A percentile compares a stretch with the other conserved stretches of the same genome.
These are phyloP conservation scores for Aplochiton taeniatus DNA, from an alignment of 2,797 vertebrate species.

Conservation along the genomic window DNA sequence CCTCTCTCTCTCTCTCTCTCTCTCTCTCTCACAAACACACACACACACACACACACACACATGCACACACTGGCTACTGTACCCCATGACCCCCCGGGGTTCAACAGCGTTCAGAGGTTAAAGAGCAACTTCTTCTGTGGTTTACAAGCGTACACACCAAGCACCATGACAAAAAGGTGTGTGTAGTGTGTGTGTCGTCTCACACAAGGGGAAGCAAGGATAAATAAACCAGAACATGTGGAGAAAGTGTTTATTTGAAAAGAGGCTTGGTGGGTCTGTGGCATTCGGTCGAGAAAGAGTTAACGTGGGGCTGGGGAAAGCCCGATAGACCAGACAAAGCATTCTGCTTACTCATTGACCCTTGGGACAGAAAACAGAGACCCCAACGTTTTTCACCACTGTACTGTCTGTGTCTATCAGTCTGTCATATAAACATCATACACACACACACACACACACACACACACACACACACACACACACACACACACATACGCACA, in stretches of 20 bases:
- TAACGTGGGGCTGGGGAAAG: neutral
- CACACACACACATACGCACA: constrained; percentile 6
- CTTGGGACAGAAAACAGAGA: constrained; percentile 30
- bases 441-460: constrained; percentile 11
- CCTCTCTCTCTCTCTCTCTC: constrained; percentile 11
- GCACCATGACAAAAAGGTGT: constrained; percentile 45
- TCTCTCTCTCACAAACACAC: constrained; percentile 3
- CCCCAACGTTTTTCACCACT: constrained; percentile 29
- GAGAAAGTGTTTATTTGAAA: constrained; percentile 54
- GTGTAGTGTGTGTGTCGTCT: constrained; percentile 10
- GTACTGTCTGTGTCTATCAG: constrained; percentile 25
- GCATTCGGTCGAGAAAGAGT: constrained; percentile 15
- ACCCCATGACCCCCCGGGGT: constrained; percentile 34
- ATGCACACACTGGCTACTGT: constrained; percentile 23
- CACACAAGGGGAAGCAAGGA: constrained; percentile 32
- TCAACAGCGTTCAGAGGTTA: constrained; percentile 43
- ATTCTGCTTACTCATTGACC: constrained; percentile 24
- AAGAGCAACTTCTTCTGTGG: constrained; percentile 46
- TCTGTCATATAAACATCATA: constrained; percentile 11
- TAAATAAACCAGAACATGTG: constrained; percentile 48
- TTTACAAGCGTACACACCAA: constrained; percentile 59
- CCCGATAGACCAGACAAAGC: constrained; percentile 19
- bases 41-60: constrained; percentile 20
- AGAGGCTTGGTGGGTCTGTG: constrained; percentile 7
- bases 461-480: too few species aligned